These are phyloP conservation scores for Venturia canescens DNA, from an alignment of 1,140 invertebrate genomes.

Conservation along the genomic window DNA sequence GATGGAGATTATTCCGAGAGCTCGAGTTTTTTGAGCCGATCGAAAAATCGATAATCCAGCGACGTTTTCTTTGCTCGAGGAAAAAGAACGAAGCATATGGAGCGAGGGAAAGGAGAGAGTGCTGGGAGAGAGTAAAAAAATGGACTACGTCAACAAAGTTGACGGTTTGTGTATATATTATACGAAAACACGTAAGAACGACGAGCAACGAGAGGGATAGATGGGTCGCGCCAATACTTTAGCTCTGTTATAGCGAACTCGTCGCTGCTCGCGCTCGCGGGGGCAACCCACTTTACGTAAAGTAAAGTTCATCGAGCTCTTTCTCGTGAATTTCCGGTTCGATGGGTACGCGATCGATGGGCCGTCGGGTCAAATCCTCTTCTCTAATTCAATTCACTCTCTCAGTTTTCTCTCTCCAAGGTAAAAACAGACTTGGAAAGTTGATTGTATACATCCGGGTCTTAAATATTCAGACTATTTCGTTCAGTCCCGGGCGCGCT, in stretches of 20 bases:
- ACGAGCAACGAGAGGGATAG: neutral
- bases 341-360: conserved; percentile 30
- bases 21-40: too few species aligned
- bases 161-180: neutral
- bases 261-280: neutral
- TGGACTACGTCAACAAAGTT: neutral
- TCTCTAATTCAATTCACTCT: conserved; percentile 1
- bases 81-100: neutral
- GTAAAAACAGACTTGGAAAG: neutral
- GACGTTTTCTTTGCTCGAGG: too few species aligned
- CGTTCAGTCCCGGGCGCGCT: too few species aligned
- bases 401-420: neutral
- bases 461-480: too few species aligned
- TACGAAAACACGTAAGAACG: neutral
- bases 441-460: neutral
- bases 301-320: conserved; percentile 35
- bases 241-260: neutral
- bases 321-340: conserved; percentile 33
- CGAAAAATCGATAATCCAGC: too few species aligned
- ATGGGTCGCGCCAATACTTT: neutral
- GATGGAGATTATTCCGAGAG: too few species aligned
- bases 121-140: neutral
- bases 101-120: too few species aligned
- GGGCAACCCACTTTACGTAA: conserved; percentile 26
- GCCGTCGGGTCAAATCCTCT: conserved; percentile 25